Percentiles rank a stretch among this genome's conserved stretches.
Conservation (phyloP, 2,888 invertebrate genomes). For the Argynnis bischoffii region DNA sequence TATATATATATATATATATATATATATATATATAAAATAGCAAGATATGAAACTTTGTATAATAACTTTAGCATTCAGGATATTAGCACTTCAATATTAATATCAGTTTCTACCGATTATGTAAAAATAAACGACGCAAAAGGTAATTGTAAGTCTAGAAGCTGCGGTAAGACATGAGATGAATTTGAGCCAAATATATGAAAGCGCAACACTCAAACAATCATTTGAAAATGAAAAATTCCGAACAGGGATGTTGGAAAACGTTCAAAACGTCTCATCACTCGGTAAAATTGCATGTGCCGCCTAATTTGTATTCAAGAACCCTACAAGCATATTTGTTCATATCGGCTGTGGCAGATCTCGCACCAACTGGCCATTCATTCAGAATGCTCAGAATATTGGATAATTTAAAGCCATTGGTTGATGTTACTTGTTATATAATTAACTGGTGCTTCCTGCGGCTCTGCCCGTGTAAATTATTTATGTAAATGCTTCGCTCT, state of each 20-base stretch:
- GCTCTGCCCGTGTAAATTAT: no score
- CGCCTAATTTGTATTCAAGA: constrained; percentile 76
- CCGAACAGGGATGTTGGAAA: constrained; percentile 53
- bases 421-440: constrained; percentile 6
- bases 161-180: constrained; percentile 17
- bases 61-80: no score
- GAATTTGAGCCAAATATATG: constrained; percentile 29
- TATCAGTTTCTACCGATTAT: not conserved
- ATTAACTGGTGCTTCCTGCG: no score
- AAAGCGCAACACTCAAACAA: constrained; percentile 49
- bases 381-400: constrained; percentile 15
- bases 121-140: constrained; percentile 24
- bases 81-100: not conserved
- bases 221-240: constrained; percentile 70
- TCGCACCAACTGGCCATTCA: constrained; percentile 11
- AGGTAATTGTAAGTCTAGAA: constrained; percentile 36
- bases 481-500: no score
- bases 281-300: constrained; percentile 45
- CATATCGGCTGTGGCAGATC: constrained; percentile 41
- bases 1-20: no score
- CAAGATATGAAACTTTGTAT: no score
- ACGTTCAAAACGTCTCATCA: constrained; percentile 39
- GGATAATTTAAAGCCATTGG: constrained; percentile 13
- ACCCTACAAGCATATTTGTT: constrained; percentile 66
- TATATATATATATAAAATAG: no score